Evolutionary conservation across 2,888 invertebrate species (phyloP).

Genomic region (Lasioglossum marginatum): DNA sequence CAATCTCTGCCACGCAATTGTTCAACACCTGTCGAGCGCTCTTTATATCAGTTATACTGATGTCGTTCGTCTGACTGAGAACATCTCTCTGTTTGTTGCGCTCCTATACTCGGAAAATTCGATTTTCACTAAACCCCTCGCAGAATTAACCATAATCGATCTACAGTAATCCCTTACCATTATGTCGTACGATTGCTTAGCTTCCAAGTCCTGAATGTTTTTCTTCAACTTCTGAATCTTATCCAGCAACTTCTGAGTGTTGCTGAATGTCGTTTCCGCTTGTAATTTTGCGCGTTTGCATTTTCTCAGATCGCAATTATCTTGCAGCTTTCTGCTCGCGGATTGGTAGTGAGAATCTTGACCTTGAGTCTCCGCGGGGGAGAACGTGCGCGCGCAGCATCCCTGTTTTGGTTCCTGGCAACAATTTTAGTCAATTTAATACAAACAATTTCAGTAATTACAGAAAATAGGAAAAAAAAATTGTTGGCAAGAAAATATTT

Average conservation of each 20-base stretch:
- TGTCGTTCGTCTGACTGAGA: constrained; percentile 55
- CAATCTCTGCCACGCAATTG: constrained; percentile 64
- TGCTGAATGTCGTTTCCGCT: constrained; percentile 52
- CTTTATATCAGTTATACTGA: constrained; percentile 53
- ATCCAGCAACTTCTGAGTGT: constrained; percentile 49
- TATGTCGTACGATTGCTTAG: constrained; percentile 14
- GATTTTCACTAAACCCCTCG: neutral
- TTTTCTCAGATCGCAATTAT: constrained; percentile 45
- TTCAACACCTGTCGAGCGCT: constrained; percentile 57
- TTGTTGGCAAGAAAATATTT: neutral
- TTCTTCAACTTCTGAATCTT: constrained; percentile 69
- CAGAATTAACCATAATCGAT: neutral
- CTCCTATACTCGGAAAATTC: neutral
- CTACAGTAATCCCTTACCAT: constrained; percentile 35
- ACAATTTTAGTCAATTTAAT: neutral
- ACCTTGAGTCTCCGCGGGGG: constrained; percentile 16
- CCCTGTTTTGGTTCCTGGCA: constrained; percentile 51
- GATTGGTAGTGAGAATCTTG: constrained; percentile 23
- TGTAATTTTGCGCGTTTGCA: constrained; percentile 56
- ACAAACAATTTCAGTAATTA: neutral
- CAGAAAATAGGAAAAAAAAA: neutral
- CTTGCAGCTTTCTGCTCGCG: constrained; percentile 22
- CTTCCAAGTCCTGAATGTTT: constrained; percentile 62
- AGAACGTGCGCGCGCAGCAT: constrained; percentile 41
- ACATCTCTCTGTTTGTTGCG: constrained; percentile 23